Evolutionary conservation across 2,888 invertebrate genomes (phyloP).

Genomic region (Sinelater perroti): DNA sequence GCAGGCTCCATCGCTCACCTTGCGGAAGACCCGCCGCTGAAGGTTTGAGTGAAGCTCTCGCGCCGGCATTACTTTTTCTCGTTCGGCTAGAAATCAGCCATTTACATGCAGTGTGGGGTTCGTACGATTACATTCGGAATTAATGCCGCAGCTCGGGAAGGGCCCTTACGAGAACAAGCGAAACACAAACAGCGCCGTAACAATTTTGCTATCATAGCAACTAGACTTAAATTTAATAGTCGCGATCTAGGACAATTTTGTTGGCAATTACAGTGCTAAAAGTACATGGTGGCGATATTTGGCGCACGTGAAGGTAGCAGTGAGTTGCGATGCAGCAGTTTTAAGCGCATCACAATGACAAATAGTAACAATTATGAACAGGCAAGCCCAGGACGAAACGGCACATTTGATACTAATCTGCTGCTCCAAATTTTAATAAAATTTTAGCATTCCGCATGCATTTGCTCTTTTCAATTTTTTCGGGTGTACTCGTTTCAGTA

Average conservation of each 20-base stretch:
- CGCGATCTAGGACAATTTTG: slow-evolving; percentile 8
- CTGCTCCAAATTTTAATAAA: not conserved
- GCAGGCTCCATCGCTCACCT: too few relatives aligned
- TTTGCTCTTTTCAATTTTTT: too few relatives aligned
- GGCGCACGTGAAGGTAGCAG: not conserved
- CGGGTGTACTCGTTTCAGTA: too few relatives aligned
- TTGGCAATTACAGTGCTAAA: too few relatives aligned
- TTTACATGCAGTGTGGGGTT: slow-evolving; percentile 2
- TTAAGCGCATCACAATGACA: not conserved
- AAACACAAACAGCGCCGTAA: slow-evolving; percentile 6
- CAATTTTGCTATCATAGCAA: slow-evolving; percentile 4
- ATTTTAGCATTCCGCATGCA: too few relatives aligned
- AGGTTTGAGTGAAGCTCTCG: too few relatives aligned
- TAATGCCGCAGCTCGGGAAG: slow-evolving; percentile 3
- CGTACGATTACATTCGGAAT: slow-evolving; percentile 6
- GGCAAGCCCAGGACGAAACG: not conserved
- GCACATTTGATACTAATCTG: slow-evolving; percentile 1
- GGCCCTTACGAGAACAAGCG: slow-evolving; percentile 1
- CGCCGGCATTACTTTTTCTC: not conserved
- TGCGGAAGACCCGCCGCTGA: too few relatives aligned
- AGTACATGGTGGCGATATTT: too few relatives aligned
- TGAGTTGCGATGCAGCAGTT: slow-evolving; percentile 11
- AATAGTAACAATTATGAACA: slow-evolving; percentile 10
- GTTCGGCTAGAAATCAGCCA: not conserved
- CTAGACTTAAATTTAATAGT: too few relatives aligned